Conservation (phyloP, 1,140 invertebrate species). For the Coelopa frigida region DNA sequence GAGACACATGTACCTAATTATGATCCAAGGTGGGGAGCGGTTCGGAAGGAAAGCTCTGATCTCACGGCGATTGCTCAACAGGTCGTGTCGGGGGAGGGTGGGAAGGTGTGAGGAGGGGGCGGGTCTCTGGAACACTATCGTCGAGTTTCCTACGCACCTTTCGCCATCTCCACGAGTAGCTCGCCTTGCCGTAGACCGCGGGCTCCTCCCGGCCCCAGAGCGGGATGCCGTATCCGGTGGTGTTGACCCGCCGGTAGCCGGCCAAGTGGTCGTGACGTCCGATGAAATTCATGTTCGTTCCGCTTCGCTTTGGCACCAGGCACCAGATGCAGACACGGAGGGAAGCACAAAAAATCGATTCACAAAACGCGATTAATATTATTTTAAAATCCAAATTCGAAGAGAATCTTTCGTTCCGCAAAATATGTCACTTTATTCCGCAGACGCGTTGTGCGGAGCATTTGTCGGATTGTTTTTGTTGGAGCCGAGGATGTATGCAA, state of each 20-base stretch:
- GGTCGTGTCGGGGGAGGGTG: too few relatives aligned
- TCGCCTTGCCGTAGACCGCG: constrained; percentile 10
- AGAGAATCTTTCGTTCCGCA: constrained; percentile 18
- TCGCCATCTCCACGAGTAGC: constrained; percentile 16
- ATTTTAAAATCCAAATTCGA: constrained; percentile 15
- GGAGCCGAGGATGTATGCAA: not conserved
- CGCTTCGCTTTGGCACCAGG: not conserved
- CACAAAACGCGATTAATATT: not conserved
- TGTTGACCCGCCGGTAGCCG: constrained; percentile 13
- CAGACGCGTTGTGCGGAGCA: constrained; percentile 13
- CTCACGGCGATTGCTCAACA: too few relatives aligned
- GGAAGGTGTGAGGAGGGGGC: too few relatives aligned
- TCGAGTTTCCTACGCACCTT: constrained; percentile 13
- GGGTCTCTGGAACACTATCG: too few relatives aligned
- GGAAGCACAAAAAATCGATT: too few relatives aligned
- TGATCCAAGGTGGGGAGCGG: too few relatives aligned
- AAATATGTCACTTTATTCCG: constrained; percentile 18
- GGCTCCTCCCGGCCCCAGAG: constrained; percentile 5
- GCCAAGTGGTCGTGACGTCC: constrained; percentile 15
- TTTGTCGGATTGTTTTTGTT: constrained; percentile 9
- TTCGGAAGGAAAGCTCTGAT: too few relatives aligned
- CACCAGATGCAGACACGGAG: too few relatives aligned
- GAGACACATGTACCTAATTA: too few relatives aligned
- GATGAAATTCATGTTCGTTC: constrained; percentile 17
- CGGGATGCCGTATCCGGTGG: constrained; percentile 10